A percentile compares a stretch with the other conserved stretches of the same genome.
Evolutionary conservation across 2,797 vertebrate species (phyloP).

Genomic region (Peromyscus nudipes): DNA sequence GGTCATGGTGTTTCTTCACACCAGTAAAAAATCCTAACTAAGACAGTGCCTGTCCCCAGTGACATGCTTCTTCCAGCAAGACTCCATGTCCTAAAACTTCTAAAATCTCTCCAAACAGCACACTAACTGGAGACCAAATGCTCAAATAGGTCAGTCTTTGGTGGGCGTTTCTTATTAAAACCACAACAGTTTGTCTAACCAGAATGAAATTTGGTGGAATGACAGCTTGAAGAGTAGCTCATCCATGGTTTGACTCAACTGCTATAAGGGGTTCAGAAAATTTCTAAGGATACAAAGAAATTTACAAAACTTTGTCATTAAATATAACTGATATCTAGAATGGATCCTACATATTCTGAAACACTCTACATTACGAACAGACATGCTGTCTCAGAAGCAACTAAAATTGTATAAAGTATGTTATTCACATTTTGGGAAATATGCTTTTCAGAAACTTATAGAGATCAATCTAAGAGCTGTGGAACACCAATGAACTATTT

Average conservation of each 20-base stretch:
- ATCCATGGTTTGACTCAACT: neutral
- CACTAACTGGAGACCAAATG: neutral
- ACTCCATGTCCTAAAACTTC: neutral
- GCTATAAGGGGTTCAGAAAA: neutral
- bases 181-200: neutral
- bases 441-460: neutral
- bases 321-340: neutral
- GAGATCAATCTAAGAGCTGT: neutral
- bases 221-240: neutral
- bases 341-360: neutral
- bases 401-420: neutral
- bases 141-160: neutral
- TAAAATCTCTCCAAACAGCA: neutral
- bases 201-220: constrained; percentile 21
- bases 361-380: neutral
- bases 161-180: neutral
- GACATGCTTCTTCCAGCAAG: neutral
- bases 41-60: neutral
- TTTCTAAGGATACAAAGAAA: neutral
- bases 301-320: neutral
- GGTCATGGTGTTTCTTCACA: neutral
- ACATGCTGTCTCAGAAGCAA: neutral
- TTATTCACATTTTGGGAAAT: neutral
- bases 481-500: neutral
- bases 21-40: neutral